Evolutionary conservation across 2,888 invertebrate genomes (phyloP).

Genomic region (Leucophenga montana): DNA sequence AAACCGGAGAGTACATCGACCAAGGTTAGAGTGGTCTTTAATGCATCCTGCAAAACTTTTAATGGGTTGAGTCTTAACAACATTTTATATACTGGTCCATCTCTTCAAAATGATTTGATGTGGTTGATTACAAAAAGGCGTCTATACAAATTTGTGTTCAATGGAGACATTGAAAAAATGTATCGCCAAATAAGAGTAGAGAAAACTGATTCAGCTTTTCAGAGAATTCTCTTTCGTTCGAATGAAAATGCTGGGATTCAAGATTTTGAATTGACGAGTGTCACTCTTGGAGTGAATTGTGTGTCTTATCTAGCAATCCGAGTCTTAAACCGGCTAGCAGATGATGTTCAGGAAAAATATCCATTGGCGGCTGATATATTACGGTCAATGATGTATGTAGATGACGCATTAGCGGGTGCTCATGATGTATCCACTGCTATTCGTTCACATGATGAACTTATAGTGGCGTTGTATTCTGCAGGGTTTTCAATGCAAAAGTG

Average conservation of each 20-base stretch:
- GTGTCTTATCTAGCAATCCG: slow-evolving; percentile 42
- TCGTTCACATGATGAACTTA: slow-evolving; percentile 19
- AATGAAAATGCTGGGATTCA: neutral
- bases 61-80: slow-evolving; percentile 39
- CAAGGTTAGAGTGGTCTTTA: slow-evolving; percentile 43
- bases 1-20: slow-evolving; percentile 38
- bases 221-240: slow-evolving; percentile 39
- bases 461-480: slow-evolving; percentile 23
- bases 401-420: slow-evolving; percentile 35
- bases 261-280: slow-evolving; percentile 35
- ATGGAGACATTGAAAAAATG: too few species aligned
- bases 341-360: too few species aligned
- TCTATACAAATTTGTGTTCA: too few species aligned
- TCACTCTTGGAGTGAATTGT: slow-evolving; percentile 43
- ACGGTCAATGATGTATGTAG: too few species aligned
- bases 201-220: slow-evolving; percentile 32
- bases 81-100: too few species aligned
- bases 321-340: slow-evolving; percentile 33
- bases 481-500: slow-evolving; percentile 33
- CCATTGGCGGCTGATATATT: too few species aligned
- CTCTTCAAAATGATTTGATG: too few species aligned
- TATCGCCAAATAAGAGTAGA: too few species aligned
- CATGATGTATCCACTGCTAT: slow-evolving; percentile 30
- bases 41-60: slow-evolving; percentile 36
- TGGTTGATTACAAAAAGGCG: too few species aligned